Base-by-base conservation (phyloP, 2,113 vertebrate genomes). In the Anarrhichthys ocellatus region DNA sequence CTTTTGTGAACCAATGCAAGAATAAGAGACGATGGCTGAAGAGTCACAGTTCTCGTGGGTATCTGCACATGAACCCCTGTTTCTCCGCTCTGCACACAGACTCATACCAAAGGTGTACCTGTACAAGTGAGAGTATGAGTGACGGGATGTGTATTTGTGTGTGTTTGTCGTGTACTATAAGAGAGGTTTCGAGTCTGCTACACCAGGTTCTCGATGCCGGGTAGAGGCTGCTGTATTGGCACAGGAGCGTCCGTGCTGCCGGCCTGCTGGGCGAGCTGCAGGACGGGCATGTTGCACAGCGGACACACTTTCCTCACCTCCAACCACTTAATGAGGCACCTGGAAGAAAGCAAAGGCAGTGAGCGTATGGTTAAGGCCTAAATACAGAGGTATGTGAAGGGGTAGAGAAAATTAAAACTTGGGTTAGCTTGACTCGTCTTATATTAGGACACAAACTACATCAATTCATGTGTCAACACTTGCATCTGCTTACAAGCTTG, bases 261-360 rank as follows among this genome's bases (percentile, higher is more conserved):
- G 36, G 98, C 97, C 88, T 99, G 93, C 91, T 99, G 97, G 1
- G 98, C 98, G 80, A 99, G 93, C 94, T 99, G 98, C 73, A 99
- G 92, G 78, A 99, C 98, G 0, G 98, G 97, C 96, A 98, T 99
- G 95, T 99, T 99, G 95, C 98, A 99, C 58, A 99, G 94, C 0
- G 98, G 98, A 82, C 98, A 99, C 58, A 99, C 98, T 91, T 99
- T 99, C 63, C 98, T 97, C 89, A 99, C 98, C 94, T 99, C 98
- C 96, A 99, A 90, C 98, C 98, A 99, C 86, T 99, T 99, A 92
- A 99, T 99, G 96, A 99, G 98, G 96, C 98, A 99, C 97, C 98
- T 99, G 94, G n/a, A 48, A 58, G 24, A 84, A 24, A 75, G 40
- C 62, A 18, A 63, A 17, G 27, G 2, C 17, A 59, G 9, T 0